Conservation (phyloP, 1,140 invertebrate genomes). For the Chlorops oryzae region DNA sequence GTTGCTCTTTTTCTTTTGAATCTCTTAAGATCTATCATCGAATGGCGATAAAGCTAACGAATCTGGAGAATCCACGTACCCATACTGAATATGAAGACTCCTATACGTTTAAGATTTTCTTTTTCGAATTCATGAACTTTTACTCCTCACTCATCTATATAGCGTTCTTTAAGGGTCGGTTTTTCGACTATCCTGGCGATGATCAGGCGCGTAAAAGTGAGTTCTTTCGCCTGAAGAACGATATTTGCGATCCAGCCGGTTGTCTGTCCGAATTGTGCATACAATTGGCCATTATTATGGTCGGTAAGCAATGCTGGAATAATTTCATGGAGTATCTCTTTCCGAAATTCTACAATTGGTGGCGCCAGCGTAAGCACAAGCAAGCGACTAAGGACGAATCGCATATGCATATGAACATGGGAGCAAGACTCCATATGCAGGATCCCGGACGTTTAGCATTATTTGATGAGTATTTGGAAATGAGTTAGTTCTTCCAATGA, state of each 20-base stretch:
- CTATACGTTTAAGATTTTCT: conserved; percentile 94
- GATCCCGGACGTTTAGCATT: conserved; percentile 79
- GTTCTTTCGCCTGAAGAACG: conserved; percentile 69
- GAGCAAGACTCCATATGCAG: conserved; percentile 85
- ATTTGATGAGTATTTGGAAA: conserved; percentile 93
- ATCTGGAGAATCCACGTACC: conserved; percentile 84
- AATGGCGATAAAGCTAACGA: conserved; percentile 72
- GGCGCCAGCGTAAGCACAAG: conserved; percentile 65
- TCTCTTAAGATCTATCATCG: conserved; percentile 71
- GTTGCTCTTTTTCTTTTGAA: too few species aligned
- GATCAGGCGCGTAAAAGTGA: conserved; percentile 61
- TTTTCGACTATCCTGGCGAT: conserved; percentile 83
- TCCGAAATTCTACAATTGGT: conserved; percentile 81
- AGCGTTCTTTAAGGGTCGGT: conserved; percentile 92
- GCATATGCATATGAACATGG: conserved; percentile 76
- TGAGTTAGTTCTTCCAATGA: conserved; percentile 86
- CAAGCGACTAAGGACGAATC: conserved; percentile 65
- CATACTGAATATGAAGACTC: conserved; percentile 94
- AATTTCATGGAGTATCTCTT: conserved; percentile 86
- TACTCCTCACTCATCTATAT: conserved; percentile 96
- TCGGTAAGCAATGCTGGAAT: conserved; percentile 91
- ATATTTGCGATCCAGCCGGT: conserved; percentile 89
- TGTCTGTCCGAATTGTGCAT: conserved; percentile 91
- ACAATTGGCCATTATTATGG: conserved; percentile 92
- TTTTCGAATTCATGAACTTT: conserved; percentile 96